Evolutionary conservation across 2,888 invertebrate species (phyloP).

Genomic region (Ochropleura leucogaster): DNA sequence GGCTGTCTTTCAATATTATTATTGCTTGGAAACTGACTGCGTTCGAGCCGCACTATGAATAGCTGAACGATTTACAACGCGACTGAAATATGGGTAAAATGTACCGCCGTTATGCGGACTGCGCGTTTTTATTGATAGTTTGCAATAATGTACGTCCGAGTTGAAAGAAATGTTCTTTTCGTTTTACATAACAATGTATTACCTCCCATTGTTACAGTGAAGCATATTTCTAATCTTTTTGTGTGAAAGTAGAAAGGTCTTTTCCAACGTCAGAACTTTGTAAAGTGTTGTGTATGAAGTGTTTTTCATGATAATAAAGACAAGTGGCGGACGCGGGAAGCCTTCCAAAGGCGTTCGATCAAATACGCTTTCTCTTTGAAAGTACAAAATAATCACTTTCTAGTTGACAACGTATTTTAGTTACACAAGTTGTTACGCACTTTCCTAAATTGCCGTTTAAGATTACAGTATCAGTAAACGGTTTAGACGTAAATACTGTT

Average conservation of each 20-base stretch:
- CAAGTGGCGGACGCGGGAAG: constrained; percentile 46
- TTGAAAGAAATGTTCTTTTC: constrained; percentile 53
- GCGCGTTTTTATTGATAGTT: constrained; percentile 71
- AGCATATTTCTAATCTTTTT: constrained; percentile 42
- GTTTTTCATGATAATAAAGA: constrained; percentile 56
- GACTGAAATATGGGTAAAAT: constrained; percentile 72
- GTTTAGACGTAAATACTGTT: constrained; percentile 43
- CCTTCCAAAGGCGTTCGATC: constrained; percentile 54
- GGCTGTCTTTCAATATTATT: constrained; percentile 80
- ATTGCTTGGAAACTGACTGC: constrained; percentile 74
- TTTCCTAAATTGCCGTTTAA: constrained; percentile 57
- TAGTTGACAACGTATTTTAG: constrained; percentile 59
- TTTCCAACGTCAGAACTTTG: constrained; percentile 43
- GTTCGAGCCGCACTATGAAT: constrained; percentile 68
- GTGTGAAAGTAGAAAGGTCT: constrained; percentile 33
- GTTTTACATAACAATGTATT: constrained; percentile 56
- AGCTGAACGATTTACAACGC: constrained; percentile 73
- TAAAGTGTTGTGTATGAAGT: constrained; percentile 28
- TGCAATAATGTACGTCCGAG: constrained; percentile 54
- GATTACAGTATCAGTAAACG: constrained; percentile 47
- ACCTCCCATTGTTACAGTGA: constrained; percentile 40
- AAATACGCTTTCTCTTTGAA: constrained; percentile 64
- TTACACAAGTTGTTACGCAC: constrained; percentile 48
- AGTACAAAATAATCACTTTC: constrained; percentile 67
- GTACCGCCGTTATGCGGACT: constrained; percentile 65